Conservation (phyloP, 2,113 vertebrate species). For the Barnardius zonarius region DNA sequence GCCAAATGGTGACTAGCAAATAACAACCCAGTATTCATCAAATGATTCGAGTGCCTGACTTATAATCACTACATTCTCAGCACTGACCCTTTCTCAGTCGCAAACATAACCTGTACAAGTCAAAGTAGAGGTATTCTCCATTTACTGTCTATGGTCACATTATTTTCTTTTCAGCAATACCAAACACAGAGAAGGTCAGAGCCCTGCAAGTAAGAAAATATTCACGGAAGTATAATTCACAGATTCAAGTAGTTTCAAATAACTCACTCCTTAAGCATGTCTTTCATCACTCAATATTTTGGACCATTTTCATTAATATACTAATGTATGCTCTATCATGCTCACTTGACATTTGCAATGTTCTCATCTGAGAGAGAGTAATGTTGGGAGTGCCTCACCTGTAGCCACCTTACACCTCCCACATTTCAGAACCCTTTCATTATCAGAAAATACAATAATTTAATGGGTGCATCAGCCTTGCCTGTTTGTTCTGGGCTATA, state of each 20-base stretch:
- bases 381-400: neutral
- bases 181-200: neutral
- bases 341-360: constrained; percentile 9
- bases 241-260: neutral
- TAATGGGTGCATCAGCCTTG: constrained; percentile 4
- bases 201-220: neutral
- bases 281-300: constrained; percentile 17
- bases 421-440: constrained; percentile 29
- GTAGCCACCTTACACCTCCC: neutral
- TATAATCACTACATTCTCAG: neutral
- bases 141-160: neutral
- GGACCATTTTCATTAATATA: neutral
- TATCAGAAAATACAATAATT: constrained; percentile 58
- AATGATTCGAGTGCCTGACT: neutral
- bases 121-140: neutral
- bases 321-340: neutral
- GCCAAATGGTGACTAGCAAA: neutral
- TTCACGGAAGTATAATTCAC: neutral
- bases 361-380: constrained; percentile 15
- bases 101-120: neutral
- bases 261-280: neutral
- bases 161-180: neutral
- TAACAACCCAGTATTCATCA: neutral
- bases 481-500: constrained; percentile 51
- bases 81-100: neutral